A percentile compares a stretch with the other conserved stretches of the same genome.
Evolutionary conservation across 1,140 invertebrate species (phyloP).

Genomic region (Idris sp.): DNA sequence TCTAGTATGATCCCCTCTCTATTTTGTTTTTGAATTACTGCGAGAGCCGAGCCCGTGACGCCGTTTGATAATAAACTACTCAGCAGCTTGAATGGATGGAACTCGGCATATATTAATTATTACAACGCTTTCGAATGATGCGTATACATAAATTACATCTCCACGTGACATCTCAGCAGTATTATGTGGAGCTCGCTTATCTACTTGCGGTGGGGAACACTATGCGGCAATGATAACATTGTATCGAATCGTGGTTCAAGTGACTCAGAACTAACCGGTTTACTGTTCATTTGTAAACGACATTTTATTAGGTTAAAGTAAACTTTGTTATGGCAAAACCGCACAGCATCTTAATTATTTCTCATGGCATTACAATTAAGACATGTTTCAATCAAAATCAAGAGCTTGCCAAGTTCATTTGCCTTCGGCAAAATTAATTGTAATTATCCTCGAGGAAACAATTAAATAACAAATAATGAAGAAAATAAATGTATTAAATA

Average conservation of each 20-base stretch:
- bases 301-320: constrained; percentile 22
- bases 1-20: constrained; percentile 23
- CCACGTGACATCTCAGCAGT: constrained; percentile 61
- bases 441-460: too few species aligned
- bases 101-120: constrained; percentile 71
- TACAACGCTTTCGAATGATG: constrained; percentile 59
- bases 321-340: constrained; percentile 9
- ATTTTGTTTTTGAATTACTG: constrained; percentile 38
- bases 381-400: constrained; percentile 2
- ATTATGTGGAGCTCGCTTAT: constrained; percentile 50
- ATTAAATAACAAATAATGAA: too few species aligned
- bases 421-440: too few species aligned
- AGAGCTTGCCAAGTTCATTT: too few species aligned
- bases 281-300: constrained; percentile 17
- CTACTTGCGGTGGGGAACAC: constrained; percentile 27
- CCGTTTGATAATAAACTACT: constrained; percentile 67
- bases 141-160: constrained; percentile 64
- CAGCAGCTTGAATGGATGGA: constrained; percentile 64
- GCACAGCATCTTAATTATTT: background rate
- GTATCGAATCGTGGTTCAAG: constrained; percentile 32
- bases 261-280: constrained; percentile 35
- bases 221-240: constrained; percentile 38
- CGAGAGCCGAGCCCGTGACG: constrained; percentile 17
- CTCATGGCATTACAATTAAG: background rate
- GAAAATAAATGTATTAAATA: too few species aligned